phyloP scores from a whole-genome alignment of 2,113 vertebrate species.

The Tragelaphus strepsiceros region DNA sequence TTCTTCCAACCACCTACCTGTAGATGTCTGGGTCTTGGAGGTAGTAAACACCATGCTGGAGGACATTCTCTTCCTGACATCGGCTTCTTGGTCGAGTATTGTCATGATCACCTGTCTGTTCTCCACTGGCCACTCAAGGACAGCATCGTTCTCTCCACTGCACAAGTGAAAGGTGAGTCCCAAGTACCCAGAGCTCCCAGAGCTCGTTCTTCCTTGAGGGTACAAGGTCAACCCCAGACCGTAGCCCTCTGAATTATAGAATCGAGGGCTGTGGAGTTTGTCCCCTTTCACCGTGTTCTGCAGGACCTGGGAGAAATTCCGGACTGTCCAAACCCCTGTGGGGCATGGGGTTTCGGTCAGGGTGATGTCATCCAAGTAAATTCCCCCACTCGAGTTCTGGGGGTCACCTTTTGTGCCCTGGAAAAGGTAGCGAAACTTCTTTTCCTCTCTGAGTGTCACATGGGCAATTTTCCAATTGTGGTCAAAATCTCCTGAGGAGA shows the following conservation, averaged over 20 bases:
- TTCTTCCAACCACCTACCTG: slow-evolving; percentile 39
- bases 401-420: slow-evolving; percentile 84
- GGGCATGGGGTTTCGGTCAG: slow-evolving; percentile 89
- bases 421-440: slow-evolving; percentile 92
- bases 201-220: slow-evolving; percentile 47
- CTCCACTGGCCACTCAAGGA: slow-evolving; percentile 89
- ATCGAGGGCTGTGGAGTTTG: slow-evolving; percentile 82
- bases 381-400: slow-evolving; percentile 81
- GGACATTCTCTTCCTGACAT: slow-evolving; percentile 88
- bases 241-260: slow-evolving; percentile 91
- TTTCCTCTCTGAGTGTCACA: slow-evolving; percentile 81
- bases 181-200: slow-evolving; percentile 64
- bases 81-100: slow-evolving; percentile 90
- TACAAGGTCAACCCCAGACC: slow-evolving; percentile 81
- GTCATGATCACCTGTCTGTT: slow-evolving; percentile 87
- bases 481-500: slow-evolving; percentile 81
- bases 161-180: slow-evolving; percentile 85
- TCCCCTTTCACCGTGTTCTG: neutral
- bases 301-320: slow-evolving; percentile 85
- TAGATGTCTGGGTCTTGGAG: slow-evolving; percentile 1
- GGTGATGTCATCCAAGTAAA: slow-evolving; percentile 88
- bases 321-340: slow-evolving; percentile 84
- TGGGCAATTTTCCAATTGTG: slow-evolving; percentile 90
- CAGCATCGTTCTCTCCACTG: slow-evolving; percentile 88
- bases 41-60: slow-evolving; percentile 87